phyloP scores from a whole-genome alignment of 2,888 invertebrate species.

The Odontomyia ornata region DNA sequence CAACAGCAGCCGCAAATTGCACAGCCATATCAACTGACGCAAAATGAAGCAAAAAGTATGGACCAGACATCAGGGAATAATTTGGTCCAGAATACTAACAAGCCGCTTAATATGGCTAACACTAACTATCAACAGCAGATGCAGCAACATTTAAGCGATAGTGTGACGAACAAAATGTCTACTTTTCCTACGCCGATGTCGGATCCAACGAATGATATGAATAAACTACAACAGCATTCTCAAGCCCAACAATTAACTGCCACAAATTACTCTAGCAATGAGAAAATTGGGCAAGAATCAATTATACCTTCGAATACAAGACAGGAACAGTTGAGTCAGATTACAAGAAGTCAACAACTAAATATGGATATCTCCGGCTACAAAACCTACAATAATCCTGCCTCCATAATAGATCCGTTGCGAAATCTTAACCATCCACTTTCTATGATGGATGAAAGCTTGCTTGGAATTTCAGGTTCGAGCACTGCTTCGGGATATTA shows the following conservation, averaged over 20 bases:
- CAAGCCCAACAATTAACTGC: slow-evolving; percentile 51
- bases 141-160: slow-evolving; percentile 51
- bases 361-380: slow-evolving; percentile 51
- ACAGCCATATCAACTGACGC: slow-evolving; percentile 43
- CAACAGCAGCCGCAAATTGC: slow-evolving; percentile 49
- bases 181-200: slow-evolving; percentile 23
- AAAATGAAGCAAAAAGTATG: neutral
- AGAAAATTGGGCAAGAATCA: slow-evolving; percentile 46
- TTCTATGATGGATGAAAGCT: slow-evolving; percentile 56
- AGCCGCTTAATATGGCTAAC: slow-evolving; percentile 37
- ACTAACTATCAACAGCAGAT: slow-evolving; percentile 49
- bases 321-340: slow-evolving; percentile 50
- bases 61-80: slow-evolving; percentile 10
- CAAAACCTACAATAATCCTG: slow-evolving; percentile 55
- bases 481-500: slow-evolving; percentile 63
- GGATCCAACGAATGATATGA: slow-evolving; percentile 20
- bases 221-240: slow-evolving; percentile 45
- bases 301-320: slow-evolving; percentile 45
- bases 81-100: slow-evolving; percentile 2
- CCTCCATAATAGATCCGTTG: slow-evolving; percentile 51
- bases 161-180: slow-evolving; percentile 18
- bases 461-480: slow-evolving; percentile 57
- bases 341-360: slow-evolving; percentile 45
- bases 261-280: slow-evolving; percentile 17
- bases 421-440: slow-evolving; percentile 50